Conservation (phyloP, 2,888 invertebrate genomes). For the Thalpophila matura region DNA sequence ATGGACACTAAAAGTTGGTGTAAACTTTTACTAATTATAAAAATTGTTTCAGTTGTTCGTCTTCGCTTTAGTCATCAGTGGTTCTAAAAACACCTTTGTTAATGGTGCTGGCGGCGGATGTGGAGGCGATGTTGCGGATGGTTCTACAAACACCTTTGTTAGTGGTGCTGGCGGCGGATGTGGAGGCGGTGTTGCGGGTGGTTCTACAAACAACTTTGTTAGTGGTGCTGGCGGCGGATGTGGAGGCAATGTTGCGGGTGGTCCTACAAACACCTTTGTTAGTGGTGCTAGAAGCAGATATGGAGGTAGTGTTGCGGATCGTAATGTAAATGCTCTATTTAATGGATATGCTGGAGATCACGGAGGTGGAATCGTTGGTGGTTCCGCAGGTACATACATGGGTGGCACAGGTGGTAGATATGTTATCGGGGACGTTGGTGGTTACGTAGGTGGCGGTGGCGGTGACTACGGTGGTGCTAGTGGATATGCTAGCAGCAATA, state of each 20-base stretch:
- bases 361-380: neutral
- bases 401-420: neutral
- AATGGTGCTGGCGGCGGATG: no score
- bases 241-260: neutral
- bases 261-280: neutral
- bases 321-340: no score
- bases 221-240: no score
- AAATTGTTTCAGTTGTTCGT: conserved; percentile 43
- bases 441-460: neutral
- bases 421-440: neutral
- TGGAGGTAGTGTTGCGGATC: neutral
- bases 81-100: no score
- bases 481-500: neutral
- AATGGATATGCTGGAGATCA: neutral
- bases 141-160: neutral
- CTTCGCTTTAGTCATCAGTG: conserved; percentile 38
- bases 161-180: neutral
- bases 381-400: no score
- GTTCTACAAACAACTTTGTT: neutral
- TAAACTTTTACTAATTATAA: neutral
- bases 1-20: no score
- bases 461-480: neutral
- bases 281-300: neutral
- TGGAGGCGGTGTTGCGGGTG: neutral
- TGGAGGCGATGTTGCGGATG: neutral